Evolutionary conservation across 2,113 vertebrate species (phyloP).

Genomic region (Alexandromys fortis): DNA sequence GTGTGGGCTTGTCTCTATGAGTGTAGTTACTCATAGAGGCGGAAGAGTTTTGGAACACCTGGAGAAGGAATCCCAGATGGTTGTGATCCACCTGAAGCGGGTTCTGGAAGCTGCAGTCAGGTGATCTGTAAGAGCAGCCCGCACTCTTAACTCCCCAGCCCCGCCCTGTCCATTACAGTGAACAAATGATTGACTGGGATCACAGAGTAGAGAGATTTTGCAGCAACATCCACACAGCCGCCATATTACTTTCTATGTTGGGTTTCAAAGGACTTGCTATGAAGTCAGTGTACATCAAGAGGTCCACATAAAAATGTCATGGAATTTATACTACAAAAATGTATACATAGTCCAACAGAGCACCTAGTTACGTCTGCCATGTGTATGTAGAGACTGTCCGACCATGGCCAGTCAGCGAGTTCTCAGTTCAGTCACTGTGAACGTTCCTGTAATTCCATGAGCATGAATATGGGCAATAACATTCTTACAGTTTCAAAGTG

Average conservation of each 20-base stretch:
- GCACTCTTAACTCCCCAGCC: too few relatives aligned
- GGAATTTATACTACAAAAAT: not conserved
- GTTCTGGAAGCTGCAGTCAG: not conserved
- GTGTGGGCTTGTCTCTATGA: not conserved
- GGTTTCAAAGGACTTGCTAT: not conserved
- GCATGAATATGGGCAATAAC: not conserved
- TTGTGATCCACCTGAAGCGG: too few relatives aligned
- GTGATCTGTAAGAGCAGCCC: not conserved
- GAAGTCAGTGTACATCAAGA: not conserved
- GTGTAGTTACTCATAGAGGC: not conserved
- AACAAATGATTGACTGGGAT: constrained; percentile 7
- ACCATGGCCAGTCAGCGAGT: not conserved
- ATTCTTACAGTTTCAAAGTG: not conserved
- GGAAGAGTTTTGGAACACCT: too few relatives aligned
- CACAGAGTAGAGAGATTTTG: not conserved
- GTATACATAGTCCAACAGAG: not conserved
- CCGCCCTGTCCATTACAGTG: not conserved
- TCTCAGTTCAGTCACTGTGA: not conserved
- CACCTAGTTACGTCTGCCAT: not conserved
- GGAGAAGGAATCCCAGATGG: not conserved
- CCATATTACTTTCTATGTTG: not conserved
- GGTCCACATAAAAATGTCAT: not conserved
- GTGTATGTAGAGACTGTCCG: not conserved
- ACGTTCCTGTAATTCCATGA: not conserved
- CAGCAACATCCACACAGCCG: not conserved